phyloP scores from a whole-genome alignment of 2,888 invertebrate species.

The Neocrepidodera transversa region DNA sequence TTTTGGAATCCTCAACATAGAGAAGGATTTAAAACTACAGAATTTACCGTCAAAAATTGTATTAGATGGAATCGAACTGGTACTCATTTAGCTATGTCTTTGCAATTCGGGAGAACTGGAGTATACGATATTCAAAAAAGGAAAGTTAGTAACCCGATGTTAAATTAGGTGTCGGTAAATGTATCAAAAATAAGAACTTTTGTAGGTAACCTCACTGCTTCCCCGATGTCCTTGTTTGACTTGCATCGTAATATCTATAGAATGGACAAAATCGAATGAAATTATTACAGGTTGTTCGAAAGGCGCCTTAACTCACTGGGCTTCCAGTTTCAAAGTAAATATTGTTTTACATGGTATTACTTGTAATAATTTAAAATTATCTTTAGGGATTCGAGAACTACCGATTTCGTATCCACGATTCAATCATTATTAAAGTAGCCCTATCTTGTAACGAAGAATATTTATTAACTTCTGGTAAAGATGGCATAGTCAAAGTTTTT shows the following conservation, averaged over 20 bases:
- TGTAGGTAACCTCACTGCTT: too few species aligned
- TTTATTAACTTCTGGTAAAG: conserved; percentile 43
- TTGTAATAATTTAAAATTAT: too few species aligned
- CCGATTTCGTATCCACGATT: too few species aligned
- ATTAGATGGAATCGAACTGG: conserved; percentile 42
- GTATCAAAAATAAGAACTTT: too few species aligned
- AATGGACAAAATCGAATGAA: conserved; percentile 36
- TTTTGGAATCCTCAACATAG: conserved; percentile 42
- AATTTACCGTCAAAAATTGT: conserved; percentile 35
- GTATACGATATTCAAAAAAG: conserved; percentile 34
- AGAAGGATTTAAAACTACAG: conserved; percentile 27
- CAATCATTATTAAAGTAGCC: conserved; percentile 41
- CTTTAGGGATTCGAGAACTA: too few species aligned
- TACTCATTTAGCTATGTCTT: conserved; percentile 36
- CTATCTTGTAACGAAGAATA: conserved; percentile 45
- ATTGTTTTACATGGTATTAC: too few species aligned
- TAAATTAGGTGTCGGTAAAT: too few species aligned
- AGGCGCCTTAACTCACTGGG: conserved; percentile 41
- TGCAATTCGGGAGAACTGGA: conserved; percentile 23
- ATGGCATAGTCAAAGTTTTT: conserved; percentile 43
- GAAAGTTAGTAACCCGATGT: conserved; percentile 36
- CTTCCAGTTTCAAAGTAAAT: background rate
- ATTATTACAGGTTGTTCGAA: conserved; percentile 44
- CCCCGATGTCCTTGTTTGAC: conserved; percentile 38
- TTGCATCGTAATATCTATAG: too few species aligned